Evolutionary conservation across 2,113 vertebrate species (phyloP), one percentile per base, ranked within the genome.

Genomic region (Todiramphus chloris): DNA sequence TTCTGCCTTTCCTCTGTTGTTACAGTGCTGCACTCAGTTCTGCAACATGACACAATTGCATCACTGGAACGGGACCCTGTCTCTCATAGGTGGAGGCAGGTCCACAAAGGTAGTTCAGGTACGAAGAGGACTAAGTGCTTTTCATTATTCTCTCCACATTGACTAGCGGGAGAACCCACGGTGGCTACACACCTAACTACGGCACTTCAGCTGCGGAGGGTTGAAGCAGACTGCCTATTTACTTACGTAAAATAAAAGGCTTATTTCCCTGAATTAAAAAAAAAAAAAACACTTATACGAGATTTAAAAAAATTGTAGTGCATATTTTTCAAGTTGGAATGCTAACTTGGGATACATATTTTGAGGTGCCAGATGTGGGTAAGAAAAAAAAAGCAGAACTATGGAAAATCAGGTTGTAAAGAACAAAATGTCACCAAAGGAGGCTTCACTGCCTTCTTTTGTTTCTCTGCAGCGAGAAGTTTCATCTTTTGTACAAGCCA

Each of bases 21-120:
- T 55, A 28, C 28, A 50, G 27, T 37, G 85, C 28, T 87, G 50
- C 55, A 53, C 30, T 51, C 27, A 25, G 14, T n/a, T 91, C 37
- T 88, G 23, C 21, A 50, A 18, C 5, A 11, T 13, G 10, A 76
- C 17, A 51, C 9, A 35, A 43, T 48, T 58, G 53, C 35, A 13
- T 60, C 13, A 53, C 30, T 74, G 44, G 67, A 77, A 80, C 5
- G 24, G 27, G 20, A 17, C 4, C 70, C 23, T 23, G 1, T 35
- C 5, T 12, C n/a, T 33, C 1, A 0, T 16, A 87, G 41, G 25
- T 5, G 4, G 21, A 80, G 7, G 31, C 2, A 91, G 18, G 9
- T 46, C 16, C 31, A 46, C 23, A 70, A 70, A 67, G 7, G 10
- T 18, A 62, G n/a, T 37, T 81, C 24, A 75, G 24, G 13, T 50